phyloP scores from a whole-genome alignment of 2,797 vertebrate genomes.

The Propithecus perrieri region DNA sequence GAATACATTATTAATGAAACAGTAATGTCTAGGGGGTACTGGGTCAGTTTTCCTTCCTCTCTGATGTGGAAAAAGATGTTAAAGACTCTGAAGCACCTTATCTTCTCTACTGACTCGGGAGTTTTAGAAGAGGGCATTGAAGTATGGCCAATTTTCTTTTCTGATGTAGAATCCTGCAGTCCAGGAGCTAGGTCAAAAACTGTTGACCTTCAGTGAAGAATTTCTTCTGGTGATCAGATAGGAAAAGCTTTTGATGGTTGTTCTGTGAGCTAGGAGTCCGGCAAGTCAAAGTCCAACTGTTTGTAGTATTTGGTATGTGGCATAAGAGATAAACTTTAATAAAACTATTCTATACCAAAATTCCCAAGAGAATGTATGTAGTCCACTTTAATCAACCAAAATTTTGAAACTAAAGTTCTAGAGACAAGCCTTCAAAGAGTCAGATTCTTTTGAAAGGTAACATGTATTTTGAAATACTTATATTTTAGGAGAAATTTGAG shows the following conservation, averaged over 20 bases:
- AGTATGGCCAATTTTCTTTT: conserved; percentile 78
- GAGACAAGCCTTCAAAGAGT: neutral
- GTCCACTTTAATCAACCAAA: neutral
- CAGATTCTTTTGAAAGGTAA: neutral
- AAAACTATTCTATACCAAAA: conserved; percentile 53
- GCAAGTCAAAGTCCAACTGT: neutral
- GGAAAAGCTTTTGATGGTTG: conserved; percentile 53
- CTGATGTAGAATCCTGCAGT: conserved; percentile 72
- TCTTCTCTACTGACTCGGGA: conserved; percentile 49
- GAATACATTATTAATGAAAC: neutral
- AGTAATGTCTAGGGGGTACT: neutral
- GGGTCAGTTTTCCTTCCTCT: neutral
- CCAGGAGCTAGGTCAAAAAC: conserved; percentile 80
- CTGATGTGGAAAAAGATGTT: neutral
- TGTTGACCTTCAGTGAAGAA: conserved; percentile 72
- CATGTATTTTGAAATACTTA: neutral
- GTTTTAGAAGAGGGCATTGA: conserved; percentile 70
- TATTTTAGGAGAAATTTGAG: conserved; percentile 8
- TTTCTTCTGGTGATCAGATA: conserved; percentile 60
- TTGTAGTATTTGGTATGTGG: neutral
- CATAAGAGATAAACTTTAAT: neutral
- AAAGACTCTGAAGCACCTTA: conserved; percentile 52
- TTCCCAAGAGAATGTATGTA: neutral
- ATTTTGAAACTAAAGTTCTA: conserved; percentile 25
- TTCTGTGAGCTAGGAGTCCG: neutral